Evolutionary conservation across 2,888 invertebrate genomes (phyloP).

Genomic region (Cylindroiulus punctatus): DNA sequence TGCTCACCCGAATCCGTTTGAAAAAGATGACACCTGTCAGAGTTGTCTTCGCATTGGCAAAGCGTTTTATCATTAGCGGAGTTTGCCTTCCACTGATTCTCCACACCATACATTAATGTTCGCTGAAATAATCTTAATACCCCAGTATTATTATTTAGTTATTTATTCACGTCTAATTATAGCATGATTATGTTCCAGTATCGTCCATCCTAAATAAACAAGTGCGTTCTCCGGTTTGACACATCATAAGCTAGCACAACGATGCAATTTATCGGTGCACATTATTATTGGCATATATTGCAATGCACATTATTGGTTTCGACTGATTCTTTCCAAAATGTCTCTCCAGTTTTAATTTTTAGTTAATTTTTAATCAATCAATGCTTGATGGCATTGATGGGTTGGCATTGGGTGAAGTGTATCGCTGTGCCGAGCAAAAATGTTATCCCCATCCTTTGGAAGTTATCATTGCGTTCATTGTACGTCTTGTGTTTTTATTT

Average conservation of each 20-base stretch:
- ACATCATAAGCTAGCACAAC: not conserved
- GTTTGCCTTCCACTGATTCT: not conserved
- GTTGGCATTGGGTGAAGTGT: too few species aligned
- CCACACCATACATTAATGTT: too few species aligned
- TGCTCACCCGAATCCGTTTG: not conserved
- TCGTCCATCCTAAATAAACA: not conserved
- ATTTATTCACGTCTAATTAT: not conserved
- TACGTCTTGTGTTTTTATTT: too few species aligned
- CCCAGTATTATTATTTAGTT: too few species aligned
- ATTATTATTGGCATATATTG: too few species aligned
- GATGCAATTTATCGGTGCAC: too few species aligned
- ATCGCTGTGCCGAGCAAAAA: too few species aligned
- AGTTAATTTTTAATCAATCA: not conserved
- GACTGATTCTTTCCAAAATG: not conserved
- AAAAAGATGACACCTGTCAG: not conserved
- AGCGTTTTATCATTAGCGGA: conserved; percentile 15
- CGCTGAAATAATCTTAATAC: too few species aligned
- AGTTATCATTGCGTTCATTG: too few species aligned
- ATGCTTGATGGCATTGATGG: too few species aligned
- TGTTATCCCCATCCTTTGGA: too few species aligned
- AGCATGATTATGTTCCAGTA: not conserved
- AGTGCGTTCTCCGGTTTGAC: not conserved
- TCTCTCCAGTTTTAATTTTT: not conserved
- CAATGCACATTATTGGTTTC: not conserved
- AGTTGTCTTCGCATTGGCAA: not conserved